Evolutionary conservation across 2,113 vertebrate species (phyloP).

Genomic region (Tachysurus fulvidraco): DNA sequence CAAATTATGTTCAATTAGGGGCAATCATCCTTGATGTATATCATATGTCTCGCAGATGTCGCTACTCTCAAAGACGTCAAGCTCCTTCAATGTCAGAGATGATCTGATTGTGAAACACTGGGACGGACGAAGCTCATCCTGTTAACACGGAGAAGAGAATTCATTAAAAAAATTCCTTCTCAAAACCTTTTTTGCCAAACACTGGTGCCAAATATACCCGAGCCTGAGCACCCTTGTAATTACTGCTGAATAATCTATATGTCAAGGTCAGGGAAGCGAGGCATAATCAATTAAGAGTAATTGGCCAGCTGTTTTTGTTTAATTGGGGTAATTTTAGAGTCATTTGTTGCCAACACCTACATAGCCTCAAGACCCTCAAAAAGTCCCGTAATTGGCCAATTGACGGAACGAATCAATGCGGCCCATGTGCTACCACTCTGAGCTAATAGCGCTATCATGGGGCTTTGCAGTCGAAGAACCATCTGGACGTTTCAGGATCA

Average conservation of each 20-base stretch:
- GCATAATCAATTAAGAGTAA: slow-evolving; percentile 55
- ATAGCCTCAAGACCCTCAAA: slow-evolving; percentile 50
- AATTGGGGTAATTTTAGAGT: slow-evolving; percentile 55
- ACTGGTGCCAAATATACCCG: slow-evolving; percentile 29
- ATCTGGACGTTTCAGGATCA: slow-evolving; percentile 46
- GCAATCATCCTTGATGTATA: slow-evolving; percentile 45
- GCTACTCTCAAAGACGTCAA: neutral
- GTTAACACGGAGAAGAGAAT: neutral
- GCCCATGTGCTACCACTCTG: slow-evolving; percentile 59
- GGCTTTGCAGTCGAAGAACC: slow-evolving; percentile 37
- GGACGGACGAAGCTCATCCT: slow-evolving; percentile 5
- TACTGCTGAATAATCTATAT: slow-evolving; percentile 50
- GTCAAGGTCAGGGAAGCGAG: slow-evolving; percentile 45
- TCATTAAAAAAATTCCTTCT: slow-evolving; percentile 25
- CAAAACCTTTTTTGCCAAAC: slow-evolving; percentile 2
- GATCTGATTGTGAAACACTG: slow-evolving; percentile 13
- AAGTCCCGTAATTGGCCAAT: slow-evolving; percentile 54
- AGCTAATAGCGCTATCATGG: slow-evolving; percentile 50
- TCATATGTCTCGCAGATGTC: slow-evolving; percentile 51
- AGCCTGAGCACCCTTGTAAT: slow-evolving; percentile 43
- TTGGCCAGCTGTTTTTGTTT: slow-evolving; percentile 58
- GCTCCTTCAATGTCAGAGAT: slow-evolving; percentile 33
- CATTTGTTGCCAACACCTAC: slow-evolving; percentile 57
- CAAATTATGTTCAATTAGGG: slow-evolving; percentile 48
- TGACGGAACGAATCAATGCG: slow-evolving; percentile 55